Evolutionary conservation across 2,113 vertebrate genomes (phyloP).

Genomic region (Agelaius tricolor): DNA sequence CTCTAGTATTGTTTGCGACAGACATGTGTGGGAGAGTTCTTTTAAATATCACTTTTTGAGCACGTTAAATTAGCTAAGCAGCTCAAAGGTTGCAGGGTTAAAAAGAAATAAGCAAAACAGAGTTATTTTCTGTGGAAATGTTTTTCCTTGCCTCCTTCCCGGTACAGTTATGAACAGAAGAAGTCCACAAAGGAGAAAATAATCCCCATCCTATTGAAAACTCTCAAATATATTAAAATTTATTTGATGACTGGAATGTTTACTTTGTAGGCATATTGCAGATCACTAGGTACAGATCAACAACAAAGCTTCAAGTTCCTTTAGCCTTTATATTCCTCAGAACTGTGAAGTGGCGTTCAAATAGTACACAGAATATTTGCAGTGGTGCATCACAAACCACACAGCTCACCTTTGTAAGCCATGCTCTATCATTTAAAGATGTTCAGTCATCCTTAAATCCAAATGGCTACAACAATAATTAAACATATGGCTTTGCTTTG

Average conservation of each 20-base stretch:
- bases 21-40: background rate
- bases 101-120: background rate
- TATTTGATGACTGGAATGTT: constrained; percentile 2
- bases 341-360: background rate
- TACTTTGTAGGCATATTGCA: background rate
- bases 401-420: background rate
- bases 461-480: background rate
- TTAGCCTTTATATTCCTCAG: background rate
- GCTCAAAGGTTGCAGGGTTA: background rate
- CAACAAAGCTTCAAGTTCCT: background rate
- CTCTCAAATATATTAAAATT: background rate
- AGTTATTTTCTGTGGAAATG: background rate
- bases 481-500: background rate
- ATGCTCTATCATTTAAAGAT: background rate
- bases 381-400: background rate
- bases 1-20: background rate
- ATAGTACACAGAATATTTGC: background rate
- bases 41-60: background rate
- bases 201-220: background rate
- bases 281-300: background rate
- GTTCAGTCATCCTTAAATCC: background rate
- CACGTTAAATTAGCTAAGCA: background rate
- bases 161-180: background rate
- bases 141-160: background rate
- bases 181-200: background rate